phyloP scores from a whole-genome alignment of 2,888 invertebrate genomes.

The Lordiphosa fenestrarum region DNA sequence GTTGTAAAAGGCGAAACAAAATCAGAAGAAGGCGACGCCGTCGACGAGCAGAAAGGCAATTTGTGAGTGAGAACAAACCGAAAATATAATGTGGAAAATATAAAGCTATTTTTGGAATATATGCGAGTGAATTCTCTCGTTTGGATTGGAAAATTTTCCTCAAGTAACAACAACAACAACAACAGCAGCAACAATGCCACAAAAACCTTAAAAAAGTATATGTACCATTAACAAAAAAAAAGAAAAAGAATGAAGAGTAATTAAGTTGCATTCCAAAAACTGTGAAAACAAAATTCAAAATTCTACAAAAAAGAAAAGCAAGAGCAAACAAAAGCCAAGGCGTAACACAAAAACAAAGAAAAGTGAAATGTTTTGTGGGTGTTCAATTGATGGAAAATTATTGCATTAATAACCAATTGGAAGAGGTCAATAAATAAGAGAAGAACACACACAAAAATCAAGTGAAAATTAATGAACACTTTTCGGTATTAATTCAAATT shows the following conservation, averaged over 20 bases:
- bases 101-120: constrained; percentile 72
- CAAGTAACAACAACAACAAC: constrained; percentile 12
- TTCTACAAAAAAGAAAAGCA: constrained; percentile 7
- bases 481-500: too few species aligned
- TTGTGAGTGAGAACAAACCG: constrained; percentile 54
- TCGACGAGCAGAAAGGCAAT: constrained; percentile 60
- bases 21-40: constrained; percentile 23
- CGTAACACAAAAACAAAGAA: constrained; percentile 17
- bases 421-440: background rate
- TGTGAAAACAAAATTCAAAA: background rate
- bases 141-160: constrained; percentile 57
- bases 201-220: constrained; percentile 23
- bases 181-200: constrained; percentile 21
- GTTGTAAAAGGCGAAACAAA: constrained; percentile 52
- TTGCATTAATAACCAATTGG: constrained; percentile 15
- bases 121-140: constrained; percentile 53
- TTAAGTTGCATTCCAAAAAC: constrained; percentile 21
- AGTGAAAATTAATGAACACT: too few species aligned
- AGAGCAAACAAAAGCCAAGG: constrained; percentile 13
- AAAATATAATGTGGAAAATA: constrained; percentile 64
- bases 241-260: constrained; percentile 10
- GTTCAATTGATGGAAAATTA: constrained; percentile 8
- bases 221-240: constrained; percentile 10
- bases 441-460: too few species aligned
- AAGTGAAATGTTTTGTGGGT: constrained; percentile 15